Evolutionary conservation across 2,797 vertebrate species (phyloP).

Genomic region (Acrossocheilus wenchowensis): DNA sequence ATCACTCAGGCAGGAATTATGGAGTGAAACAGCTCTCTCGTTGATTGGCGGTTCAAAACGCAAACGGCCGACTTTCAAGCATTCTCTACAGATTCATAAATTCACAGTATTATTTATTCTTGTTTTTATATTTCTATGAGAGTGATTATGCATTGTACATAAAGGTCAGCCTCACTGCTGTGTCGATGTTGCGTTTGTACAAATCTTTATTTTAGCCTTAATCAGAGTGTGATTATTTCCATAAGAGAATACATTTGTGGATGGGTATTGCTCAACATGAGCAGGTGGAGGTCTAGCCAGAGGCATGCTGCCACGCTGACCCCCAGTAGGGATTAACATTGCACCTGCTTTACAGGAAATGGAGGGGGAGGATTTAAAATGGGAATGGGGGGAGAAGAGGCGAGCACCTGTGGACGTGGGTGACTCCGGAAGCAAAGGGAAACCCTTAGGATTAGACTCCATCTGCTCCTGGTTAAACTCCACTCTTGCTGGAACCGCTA

Average conservation of each 20-base stretch:
- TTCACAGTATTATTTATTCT: conserved; percentile 16
- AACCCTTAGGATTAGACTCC: conserved; percentile 59
- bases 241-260: conserved; percentile 49
- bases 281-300: conserved; percentile 62
- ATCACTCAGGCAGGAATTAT: conserved; percentile 54
- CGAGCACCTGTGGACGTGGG: conserved; percentile 63
- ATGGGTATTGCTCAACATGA: conserved; percentile 51
- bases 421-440: conserved; percentile 61
- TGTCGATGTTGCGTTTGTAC: neutral
- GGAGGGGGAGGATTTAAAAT: conserved; percentile 59
- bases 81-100: conserved; percentile 14
- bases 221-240: conserved; percentile 44
- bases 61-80: conserved; percentile 47
- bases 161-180: conserved; percentile 17
- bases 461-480: conserved; percentile 63
- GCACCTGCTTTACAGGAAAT: conserved; percentile 63
- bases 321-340: conserved; percentile 60
- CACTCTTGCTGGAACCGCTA: conserved; percentile 56
- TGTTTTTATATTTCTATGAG: conserved; percentile 4
- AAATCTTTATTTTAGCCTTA: conserved; percentile 35
- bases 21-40: conserved; percentile 45
- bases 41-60: conserved; percentile 49
- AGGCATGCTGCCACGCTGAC: conserved; percentile 59
- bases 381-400: conserved; percentile 37
- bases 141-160: neutral